Base-by-base conservation (phyloP, 2,797 vertebrate species). In the Oryzias dopingdopingensis region DNA sequence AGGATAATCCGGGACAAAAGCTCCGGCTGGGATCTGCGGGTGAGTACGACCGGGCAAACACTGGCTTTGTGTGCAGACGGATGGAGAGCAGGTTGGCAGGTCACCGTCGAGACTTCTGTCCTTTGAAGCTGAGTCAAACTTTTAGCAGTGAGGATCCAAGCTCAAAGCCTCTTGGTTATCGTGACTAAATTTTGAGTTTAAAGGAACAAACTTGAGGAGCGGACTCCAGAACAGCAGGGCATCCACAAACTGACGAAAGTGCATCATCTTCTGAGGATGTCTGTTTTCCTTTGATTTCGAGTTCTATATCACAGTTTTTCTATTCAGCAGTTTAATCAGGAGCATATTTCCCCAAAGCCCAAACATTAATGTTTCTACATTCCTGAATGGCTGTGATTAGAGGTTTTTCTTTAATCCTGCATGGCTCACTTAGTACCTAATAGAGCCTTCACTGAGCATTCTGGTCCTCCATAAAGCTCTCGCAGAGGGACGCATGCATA, bases 361-460 rank as follows among this genome's bases (percentile, higher is more conserved):
- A 42, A 46, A 45, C 67, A 70, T 74, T 58, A 66, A 59, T 69
- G 65, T 71, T 54, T 67, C 52, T 49, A 24, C 48, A 62, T 70
- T 56, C 65, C 62, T 59, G 52, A 23, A 76, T 74, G 29, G 6
- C 22, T 55, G 44, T 71, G 77, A 77, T 83, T 74, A 79, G 59
- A 76, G 56, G 17, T 50, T 52, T 60, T 56, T 71, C 60, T 76
- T 57, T 80, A 76, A 84, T 81, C 68, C 76, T 47, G 53, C 67
- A 85, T 70, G 83, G 75, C 81, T 86, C 82, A 86, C 85, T 88
- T 80, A 81, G 83, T 88, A 59, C 86, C 79, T 89, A 89, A 89
- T 90, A 85, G 82, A 88, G 86, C 83, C 57, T 70, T 81, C 86
- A 84, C 76, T 63, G 77, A 83, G 80, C 81, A 83, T 79, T 78